A percentile compares a stretch with the other conserved stretches of the same genome.
phyloP scores from a whole-genome alignment of 2,797 vertebrate genomes.

The Chaetodon trifasciatus region DNA sequence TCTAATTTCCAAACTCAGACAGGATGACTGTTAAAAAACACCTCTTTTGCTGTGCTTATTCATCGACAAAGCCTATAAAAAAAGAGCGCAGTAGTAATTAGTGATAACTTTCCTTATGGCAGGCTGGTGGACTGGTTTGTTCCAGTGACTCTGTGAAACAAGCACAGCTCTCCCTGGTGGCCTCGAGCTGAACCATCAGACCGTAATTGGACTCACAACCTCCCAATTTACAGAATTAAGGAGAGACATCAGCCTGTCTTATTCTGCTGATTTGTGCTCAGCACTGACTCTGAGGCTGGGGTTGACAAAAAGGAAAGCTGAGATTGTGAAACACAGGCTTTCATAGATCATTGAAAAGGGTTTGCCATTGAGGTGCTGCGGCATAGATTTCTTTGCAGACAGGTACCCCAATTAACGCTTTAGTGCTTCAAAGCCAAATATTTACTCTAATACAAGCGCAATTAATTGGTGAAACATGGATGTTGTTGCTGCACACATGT shows the following conservation, averaged over 20 bases:
- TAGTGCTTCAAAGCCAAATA: constrained; percentile 78
- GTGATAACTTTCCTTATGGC: constrained; percentile 36
- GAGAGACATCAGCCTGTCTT: constrained; percentile 54
- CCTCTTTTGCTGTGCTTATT: constrained; percentile 4
- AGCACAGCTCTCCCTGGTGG: constrained; percentile 83
- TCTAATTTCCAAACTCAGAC: constrained; percentile 2
- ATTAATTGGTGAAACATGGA: constrained; percentile 83
- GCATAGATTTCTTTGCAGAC: constrained; percentile 41
- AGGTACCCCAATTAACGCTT: constrained; percentile 69
- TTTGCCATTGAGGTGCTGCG: constrained; percentile 14
- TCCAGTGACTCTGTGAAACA: constrained; percentile 63
- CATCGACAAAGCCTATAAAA: constrained; percentile 13
- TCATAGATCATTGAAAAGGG: constrained; percentile 4
- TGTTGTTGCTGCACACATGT: constrained; percentile 78
- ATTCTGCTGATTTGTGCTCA: constrained; percentile 59
- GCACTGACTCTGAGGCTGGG: neutral
- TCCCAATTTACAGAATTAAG: constrained; percentile 73
- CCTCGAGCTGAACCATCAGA: constrained; percentile 70
- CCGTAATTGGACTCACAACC: constrained; percentile 73
- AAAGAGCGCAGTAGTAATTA: constrained; percentile 44
- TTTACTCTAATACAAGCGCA: constrained; percentile 77
- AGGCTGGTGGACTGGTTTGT: constrained; percentile 44
- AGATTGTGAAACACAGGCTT: neutral
- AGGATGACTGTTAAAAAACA: constrained; percentile 12
- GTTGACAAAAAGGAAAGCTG: constrained; percentile 6